Percentiles rank a stretch among this genome's conserved stretches.
These are phyloP conservation scores for Odontophorus gujanensis DNA, from an alignment of 2,113 vertebrate species.

Conservation along the genomic window DNA sequence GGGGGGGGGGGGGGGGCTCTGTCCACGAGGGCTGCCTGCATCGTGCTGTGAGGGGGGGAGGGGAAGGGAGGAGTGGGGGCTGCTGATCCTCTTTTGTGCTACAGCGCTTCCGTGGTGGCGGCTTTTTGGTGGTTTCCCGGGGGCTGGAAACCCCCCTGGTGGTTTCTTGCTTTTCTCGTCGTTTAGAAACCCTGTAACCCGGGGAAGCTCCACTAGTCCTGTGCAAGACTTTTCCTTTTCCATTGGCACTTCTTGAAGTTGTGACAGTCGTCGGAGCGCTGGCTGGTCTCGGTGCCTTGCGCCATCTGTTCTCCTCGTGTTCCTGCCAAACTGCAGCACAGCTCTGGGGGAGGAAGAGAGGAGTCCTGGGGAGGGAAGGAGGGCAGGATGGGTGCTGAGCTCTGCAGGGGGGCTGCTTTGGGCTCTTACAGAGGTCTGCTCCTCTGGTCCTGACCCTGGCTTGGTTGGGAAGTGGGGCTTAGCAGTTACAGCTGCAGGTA, in stretches of 20 bases:
- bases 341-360: not conserved
- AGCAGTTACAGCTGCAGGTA: not conserved
- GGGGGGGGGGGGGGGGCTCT: no score
- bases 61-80: not conserved
- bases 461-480: not conserved
- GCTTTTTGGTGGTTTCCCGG: not conserved
- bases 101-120: not conserved
- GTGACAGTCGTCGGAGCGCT: not conserved
- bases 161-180: not conserved
- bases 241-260: not conserved
- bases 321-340: not conserved
- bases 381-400: not conserved
- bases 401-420: not conserved
- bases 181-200: not conserved
- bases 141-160: not conserved
- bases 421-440: not conserved
- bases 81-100: not conserved
- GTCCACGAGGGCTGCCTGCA: not conserved
- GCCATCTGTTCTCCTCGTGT: not conserved
- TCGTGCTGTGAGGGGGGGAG: not conserved
- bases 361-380: not conserved
- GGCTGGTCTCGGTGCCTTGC: not conserved
- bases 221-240: not conserved
- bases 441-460: fast-evolving
- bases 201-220: not conserved